Evolutionary conservation across 2,797 vertebrate species (phyloP).

Genomic region (Macropus fuliginosus): DNA sequence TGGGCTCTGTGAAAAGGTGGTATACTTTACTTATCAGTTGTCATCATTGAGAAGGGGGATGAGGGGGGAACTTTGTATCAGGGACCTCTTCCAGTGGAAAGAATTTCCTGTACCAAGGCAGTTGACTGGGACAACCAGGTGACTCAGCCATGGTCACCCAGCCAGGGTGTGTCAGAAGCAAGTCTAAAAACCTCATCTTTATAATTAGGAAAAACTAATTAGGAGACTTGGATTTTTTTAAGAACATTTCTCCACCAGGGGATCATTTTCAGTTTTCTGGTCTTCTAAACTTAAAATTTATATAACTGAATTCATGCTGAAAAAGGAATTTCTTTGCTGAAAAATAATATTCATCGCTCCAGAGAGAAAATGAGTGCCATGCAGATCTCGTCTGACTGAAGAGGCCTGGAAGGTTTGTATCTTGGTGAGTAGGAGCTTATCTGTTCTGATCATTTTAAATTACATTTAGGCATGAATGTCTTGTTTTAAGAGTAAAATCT

Average conservation of each 20-base stretch:
- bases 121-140: not conserved
- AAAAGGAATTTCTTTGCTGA: constrained; percentile 1
- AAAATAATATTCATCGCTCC: not conserved
- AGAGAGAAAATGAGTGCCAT: constrained; percentile 20
- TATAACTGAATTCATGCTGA: constrained; percentile 46
- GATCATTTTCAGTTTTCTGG: not conserved
- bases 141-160: not conserved
- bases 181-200: not conserved
- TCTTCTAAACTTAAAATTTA: constrained; percentile 22
- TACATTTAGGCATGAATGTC: not conserved
- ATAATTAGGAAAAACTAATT: constrained; percentile 15
- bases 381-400: not conserved
- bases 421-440: not conserved
- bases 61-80: not conserved
- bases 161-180: not conserved
- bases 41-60: not conserved
- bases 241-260: not conserved
- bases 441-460: constrained; percentile 16
- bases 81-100: not conserved
- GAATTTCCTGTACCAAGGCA: not conserved
- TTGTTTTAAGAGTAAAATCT: constrained; percentile 29
- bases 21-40: not conserved
- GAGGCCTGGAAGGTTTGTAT: not conserved
- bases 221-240: not conserved
- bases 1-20: not conserved